A percentile compares a stretch with the other conserved stretches of the same genome.
These are phyloP conservation scores for Sciurus carolinensis DNA, from an alignment of 2,797 vertebrate genomes.

Conservation along the genomic window DNA sequence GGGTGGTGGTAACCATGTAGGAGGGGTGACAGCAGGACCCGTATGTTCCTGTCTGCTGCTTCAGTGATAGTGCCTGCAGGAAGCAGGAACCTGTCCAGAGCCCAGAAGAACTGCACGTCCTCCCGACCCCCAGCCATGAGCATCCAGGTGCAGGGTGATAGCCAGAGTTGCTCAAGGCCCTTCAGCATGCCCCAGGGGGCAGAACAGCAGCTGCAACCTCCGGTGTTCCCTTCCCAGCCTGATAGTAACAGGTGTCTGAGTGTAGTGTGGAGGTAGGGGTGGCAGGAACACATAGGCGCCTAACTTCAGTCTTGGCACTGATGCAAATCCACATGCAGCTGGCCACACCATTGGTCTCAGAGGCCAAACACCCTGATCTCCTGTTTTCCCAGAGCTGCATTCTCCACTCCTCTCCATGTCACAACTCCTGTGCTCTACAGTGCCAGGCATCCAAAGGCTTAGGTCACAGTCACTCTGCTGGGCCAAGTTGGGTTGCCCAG, in stretches of 20 bases:
- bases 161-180: neutral
- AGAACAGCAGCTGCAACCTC: neutral
- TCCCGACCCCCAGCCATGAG: neutral
- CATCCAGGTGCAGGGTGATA: neutral
- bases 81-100: neutral
- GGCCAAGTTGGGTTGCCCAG: neutral
- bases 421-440: neutral
- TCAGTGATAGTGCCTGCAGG: neutral
- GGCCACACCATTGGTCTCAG: neutral
- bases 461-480: too few relatives aligned
- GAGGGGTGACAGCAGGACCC: neutral
- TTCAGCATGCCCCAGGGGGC: too few relatives aligned
- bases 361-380: neutral
- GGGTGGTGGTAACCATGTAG: neutral
- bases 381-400: neutral
- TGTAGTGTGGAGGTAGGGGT: neutral
- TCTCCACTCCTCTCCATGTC: neutral
- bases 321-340: neutral
- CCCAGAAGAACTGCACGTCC: neutral
- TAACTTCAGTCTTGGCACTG: neutral
- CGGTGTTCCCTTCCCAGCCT: neutral
- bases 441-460: too few relatives aligned
- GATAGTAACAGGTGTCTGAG: neutral
- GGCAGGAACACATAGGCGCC: neutral
- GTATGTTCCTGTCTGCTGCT: neutral